Base-by-base conservation (phyloP, 2,888 invertebrate genomes). In the Diarsia brunnea region DNA sequence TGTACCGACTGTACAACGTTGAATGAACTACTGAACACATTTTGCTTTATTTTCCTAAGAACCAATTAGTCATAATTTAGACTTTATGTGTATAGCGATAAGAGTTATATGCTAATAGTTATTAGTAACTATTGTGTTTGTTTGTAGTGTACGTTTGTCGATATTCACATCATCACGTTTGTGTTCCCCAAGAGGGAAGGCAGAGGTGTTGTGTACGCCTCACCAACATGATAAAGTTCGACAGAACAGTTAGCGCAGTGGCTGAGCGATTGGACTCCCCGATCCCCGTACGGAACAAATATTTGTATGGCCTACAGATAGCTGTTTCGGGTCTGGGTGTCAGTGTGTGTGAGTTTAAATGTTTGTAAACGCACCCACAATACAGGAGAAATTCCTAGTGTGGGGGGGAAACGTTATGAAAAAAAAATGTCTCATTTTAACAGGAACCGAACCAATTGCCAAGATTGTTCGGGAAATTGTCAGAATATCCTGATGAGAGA, bases 61-160 rank as follows among this genome's bases (percentile, higher is more conserved):
- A 70, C 24, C 63, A 27, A 82, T 79, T 81, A 81, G 69, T 83
- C 77, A 81, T 78, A 82, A 85, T 78, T 76, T 60, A 43, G 63
- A 72, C 86, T 82, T 75, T 85, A 81, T 75, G 3, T 12, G 11
- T 11, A 64, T 43, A n/a, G 1, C 0, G 81, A 81, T 84, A 86
- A 83, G 78, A 31, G 10, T 12, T 64, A 55, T 55, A 66, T 65
- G 51, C 45, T 70, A 61, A 64, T 67, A 38, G 79, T 66, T 51
- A 47, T 5, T 58, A 1, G 5, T 12, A 4, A 70, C 27, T 73
- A 14, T 16, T 31, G 5, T 31, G 14, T 14, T 38, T 43, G n/a
- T 63, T 61, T 53, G 65, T 55, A 19, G 31, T 31, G 58, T 60
- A n/a, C 73, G 75, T 84, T 74, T 81, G 81, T 67, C 14, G n/a